Base-by-base conservation (phyloP, 2,113 vertebrate species). In the Myanophis thanlyinensis region DNA sequence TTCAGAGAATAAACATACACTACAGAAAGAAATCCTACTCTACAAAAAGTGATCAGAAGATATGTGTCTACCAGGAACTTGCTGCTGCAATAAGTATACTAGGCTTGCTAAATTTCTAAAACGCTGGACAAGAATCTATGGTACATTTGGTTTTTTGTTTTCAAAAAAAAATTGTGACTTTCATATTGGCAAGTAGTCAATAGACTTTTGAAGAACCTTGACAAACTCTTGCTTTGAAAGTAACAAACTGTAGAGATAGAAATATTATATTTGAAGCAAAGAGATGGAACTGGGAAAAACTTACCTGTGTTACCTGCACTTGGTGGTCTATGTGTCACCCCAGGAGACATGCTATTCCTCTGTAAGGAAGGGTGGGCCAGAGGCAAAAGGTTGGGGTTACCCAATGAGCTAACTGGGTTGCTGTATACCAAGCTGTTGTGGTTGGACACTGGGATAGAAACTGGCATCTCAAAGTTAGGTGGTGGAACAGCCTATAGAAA, bases 291-390 rank as follows among this genome's bases (percentile, higher is more conserved):
- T 44, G 44, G 67, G 0, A 4, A 95, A 85, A 89, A 47, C 95
- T 35, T 97, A 97, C 98, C 98, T 98, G 98, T 97, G 97, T 99
- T 99, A 98, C 99, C 99, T 98, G 99, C 98, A 98, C 99, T 99
- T 1, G 99, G 99, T 96, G 99, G 99, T 98, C 99, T 98, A 98
- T 99, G 99, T 97, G 99, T 98, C 92, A 98, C 97, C 89, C 99
- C 99, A 91, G 99, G 99, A 97, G 99, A 99, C 99, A 99, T 99
- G 97, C 98, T 99, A 97, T 99, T 99, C 97, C 99, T 98, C 97
- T 99, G 99, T 97, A 99, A 98, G 96, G 99, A 98, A 94, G 99
- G 99, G 97, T 99, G 99, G 90, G 98, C 98, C 98, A 99, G 97
- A 1, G 99, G 99, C 98, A 99, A 97, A 97, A 99, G 98, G 97